Conservation (phyloP, 2,888 invertebrate genomes). For the Drosophila rubida region DNA sequence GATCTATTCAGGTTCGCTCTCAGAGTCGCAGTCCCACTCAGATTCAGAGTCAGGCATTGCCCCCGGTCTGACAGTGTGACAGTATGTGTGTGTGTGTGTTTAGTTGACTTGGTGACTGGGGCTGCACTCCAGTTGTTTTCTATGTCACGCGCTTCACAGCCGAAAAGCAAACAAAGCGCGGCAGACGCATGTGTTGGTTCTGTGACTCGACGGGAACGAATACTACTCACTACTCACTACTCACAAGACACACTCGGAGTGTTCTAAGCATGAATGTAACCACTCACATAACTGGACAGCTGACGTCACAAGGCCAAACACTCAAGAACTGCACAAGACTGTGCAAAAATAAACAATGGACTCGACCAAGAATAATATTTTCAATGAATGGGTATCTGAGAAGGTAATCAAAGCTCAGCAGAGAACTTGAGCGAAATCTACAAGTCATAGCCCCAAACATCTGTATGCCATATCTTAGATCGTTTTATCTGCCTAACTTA, state of each 20-base stretch:
- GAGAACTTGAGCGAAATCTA: constrained; percentile 5
- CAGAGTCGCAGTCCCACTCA: background rate
- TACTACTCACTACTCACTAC: constrained; percentile 11
- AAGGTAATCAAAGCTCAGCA: constrained; percentile 17
- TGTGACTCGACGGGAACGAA: constrained; percentile 31
- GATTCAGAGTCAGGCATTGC: constrained; percentile 40
- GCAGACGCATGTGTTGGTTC: constrained; percentile 21
- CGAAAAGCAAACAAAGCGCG: constrained; percentile 57
- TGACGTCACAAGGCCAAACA: constrained; percentile 53
- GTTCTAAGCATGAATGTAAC: constrained; percentile 19
- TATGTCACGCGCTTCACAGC: constrained; percentile 65
- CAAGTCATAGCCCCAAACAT: constrained; percentile 7
- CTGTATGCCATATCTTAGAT: background rate
- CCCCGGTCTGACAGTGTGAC: constrained; percentile 35
- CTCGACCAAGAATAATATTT: constrained; percentile 28
- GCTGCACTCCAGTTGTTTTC: constrained; percentile 63
- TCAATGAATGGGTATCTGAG: constrained; percentile 9
- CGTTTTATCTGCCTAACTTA: background rate
- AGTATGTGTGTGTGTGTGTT: background rate
- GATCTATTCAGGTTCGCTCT: constrained; percentile 14
- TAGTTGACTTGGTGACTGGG: constrained; percentile 50
- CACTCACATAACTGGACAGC: constrained; percentile 32
- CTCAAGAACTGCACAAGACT: constrained; percentile 31
- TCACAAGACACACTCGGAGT: background rate
- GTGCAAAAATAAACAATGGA: constrained; percentile 34